Evolutionary conservation across 2,113 vertebrate genomes (phyloP), one percentile per base, ranked within the genome.

Genomic region (Galbula dea): DNA sequence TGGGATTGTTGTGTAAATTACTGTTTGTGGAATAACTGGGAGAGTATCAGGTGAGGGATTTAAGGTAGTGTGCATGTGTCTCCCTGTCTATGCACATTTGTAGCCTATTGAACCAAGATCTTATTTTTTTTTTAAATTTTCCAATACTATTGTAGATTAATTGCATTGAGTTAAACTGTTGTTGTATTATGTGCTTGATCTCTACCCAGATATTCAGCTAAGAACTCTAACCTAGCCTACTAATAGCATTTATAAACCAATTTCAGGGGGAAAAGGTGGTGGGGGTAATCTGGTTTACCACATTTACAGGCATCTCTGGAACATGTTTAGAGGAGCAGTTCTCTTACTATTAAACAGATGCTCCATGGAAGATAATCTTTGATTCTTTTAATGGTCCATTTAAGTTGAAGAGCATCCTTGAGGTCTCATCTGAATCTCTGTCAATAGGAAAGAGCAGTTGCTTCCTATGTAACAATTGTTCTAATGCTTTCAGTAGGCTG

Each of bases 221-320:
- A 63, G 43, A 89, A 59, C 68, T 80, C 54, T 74, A 89, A 77
- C 55, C 51, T 74, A 58, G 16, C 69, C 87, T 5, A 1, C 23
- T 91, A 80, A 87, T 73, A 77, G 78, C 55, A 34, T 87, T 83
- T 94, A 54, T 80, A 89, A 91, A 96, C 93, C 51, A 46, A 43
- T 87, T 87, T 74, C 15, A 27, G 0, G 2, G 84, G 76, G 55
- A 62, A 87, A 83, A 92, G 51, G 83, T 89, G 63, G 58, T 30
- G 43, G 18, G 2, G 20, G 43, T 81, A 55, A 87, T 81, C 26
- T 51, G 49, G 43, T 83, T 91, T 94, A n/a, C 55, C 30, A 65
- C 67, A 62, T 85, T 91, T 92, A 71, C 77, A 76, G 84, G 67
- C 67, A 85, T n/a, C 74, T 90, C 82, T 94, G 78, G 80, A 66